Evolutionary conservation across 2,888 invertebrate species (phyloP).

Genomic region (Clivina fossor): DNA sequence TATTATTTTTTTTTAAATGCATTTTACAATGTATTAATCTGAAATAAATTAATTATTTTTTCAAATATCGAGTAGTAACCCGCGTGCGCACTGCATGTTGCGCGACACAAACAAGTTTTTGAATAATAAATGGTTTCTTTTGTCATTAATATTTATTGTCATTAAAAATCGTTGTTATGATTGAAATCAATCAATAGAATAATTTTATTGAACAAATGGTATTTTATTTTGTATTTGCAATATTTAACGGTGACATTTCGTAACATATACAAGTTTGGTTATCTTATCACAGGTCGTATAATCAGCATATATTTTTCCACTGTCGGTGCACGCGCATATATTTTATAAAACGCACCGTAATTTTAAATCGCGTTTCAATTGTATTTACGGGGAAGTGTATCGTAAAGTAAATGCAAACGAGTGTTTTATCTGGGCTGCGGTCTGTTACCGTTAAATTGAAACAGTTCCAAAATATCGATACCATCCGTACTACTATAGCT

Average conservation of each 20-base stretch:
- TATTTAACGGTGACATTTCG: too few species aligned
- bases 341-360: not conserved
- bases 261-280: slow-evolving; percentile 32
- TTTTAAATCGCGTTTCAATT: not conserved
- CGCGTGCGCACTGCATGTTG: slow-evolving; percentile 6
- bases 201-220: too few species aligned
- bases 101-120: not conserved
- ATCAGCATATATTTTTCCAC: slow-evolving; percentile 19
- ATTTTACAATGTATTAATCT: too few species aligned
- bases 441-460: slow-evolving; percentile 31
- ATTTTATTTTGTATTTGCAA: too few species aligned
- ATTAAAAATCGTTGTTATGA: too few species aligned
- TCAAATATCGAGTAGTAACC: not conserved
- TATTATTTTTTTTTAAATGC: not conserved
- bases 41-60: not conserved
- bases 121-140: too few species aligned
- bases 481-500: slow-evolving; percentile 28
- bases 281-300: slow-evolving; percentile 15
- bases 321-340: not conserved
- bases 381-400: not conserved
- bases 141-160: too few species aligned
- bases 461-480: slow-evolving; percentile 29
- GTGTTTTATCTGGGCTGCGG: slow-evolving; percentile 24
- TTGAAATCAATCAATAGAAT: too few species aligned
- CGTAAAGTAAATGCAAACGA: slow-evolving; percentile 18